Evolutionary conservation across 2,797 vertebrate genomes (phyloP), one percentile per base, ranked within the genome.

Genomic region (Molossus alvarezi): DNA sequence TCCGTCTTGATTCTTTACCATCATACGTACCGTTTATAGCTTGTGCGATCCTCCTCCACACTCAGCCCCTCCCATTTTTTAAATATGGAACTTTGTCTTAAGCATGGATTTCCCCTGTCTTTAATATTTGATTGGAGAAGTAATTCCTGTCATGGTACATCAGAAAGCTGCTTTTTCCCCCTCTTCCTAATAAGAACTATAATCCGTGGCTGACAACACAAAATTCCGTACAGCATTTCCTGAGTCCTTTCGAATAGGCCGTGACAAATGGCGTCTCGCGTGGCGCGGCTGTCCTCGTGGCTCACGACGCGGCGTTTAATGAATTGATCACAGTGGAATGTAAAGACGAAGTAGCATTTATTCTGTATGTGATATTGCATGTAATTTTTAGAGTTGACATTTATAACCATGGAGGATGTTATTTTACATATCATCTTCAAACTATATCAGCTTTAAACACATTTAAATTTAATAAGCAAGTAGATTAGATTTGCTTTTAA

Each of bases 401-500:
- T 99, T 98, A 98, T 98, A 98, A 98, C 98, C 97, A 97, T 97
- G 97, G 98, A 98, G 98, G 98, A 98, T 98, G 98, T 98, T 99
- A 98, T 98, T 99, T 98, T 98, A 98, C 98, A 98, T 98, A 99
- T 97, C 97, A 98, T 98, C 98, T 98, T 98, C 98, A 98, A 98
- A 98, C 98, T 97, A 7, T 98, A 98, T 98, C 98, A 98, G 98
- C 98, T 98, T 98, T 98, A 98, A 98, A 99, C 98, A 98, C 98
- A 98, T 99, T 98, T 98, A 98, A 98, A 99, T 99, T 99, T 98
- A 98, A 99, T 99, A 99, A 99, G 98, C 98, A 98, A 98, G 98
- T 98, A 98, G 98, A 98, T 99, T 98, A 98, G 98, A 98, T 99
- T 99, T 98, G 98, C 98, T 98, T 98, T 99, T 98, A 98, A 98